Conservation (phyloP, 2,797 vertebrate species). For the Trematomus bernacchii region DNA sequence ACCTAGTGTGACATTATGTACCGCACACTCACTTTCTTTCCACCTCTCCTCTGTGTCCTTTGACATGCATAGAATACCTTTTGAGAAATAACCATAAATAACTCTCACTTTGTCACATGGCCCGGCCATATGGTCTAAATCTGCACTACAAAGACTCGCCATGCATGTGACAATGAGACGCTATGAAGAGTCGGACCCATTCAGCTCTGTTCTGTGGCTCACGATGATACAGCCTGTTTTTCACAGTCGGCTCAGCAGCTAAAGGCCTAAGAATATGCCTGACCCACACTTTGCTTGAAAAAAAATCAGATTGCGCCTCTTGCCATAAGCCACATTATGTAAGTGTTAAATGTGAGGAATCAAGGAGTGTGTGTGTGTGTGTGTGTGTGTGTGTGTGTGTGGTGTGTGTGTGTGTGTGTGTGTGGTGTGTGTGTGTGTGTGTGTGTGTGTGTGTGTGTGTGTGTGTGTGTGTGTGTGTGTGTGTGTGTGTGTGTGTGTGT, state of each 20-base stretch:
- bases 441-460: slow-evolving; percentile 30
- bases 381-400: no score
- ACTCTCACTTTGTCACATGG: slow-evolving; percentile 62
- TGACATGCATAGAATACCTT: slow-evolving; percentile 59
- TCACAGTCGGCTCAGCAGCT: slow-evolving; percentile 65
- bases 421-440: slow-evolving; percentile 34
- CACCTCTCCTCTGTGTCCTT: slow-evolving; percentile 55
- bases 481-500: slow-evolving; percentile 36
- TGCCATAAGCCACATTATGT: slow-evolving; percentile 77
- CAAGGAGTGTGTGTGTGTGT: slow-evolving; percentile 22
- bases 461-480: no score
- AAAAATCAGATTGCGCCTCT: slow-evolving; percentile 64
- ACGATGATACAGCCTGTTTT: slow-evolving; percentile 61
- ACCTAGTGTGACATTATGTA: slow-evolving; percentile 48
- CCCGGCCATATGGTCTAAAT: slow-evolving; percentile 70
- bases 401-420: slow-evolving; percentile 28
- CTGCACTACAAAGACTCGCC: slow-evolving; percentile 64
- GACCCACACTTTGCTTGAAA: slow-evolving; percentile 69
- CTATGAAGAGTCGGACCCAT: slow-evolving; percentile 46
- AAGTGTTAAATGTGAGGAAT: slow-evolving; percentile 71
- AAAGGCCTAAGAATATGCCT: slow-evolving; percentile 69
- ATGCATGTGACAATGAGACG: slow-evolving; percentile 53
- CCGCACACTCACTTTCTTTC: slow-evolving; percentile 36
- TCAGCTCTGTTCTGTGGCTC: slow-evolving; percentile 52
- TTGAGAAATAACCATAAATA: slow-evolving; percentile 71